Percentiles rank a stretch among this genome's conserved stretches.
phyloP scores from a whole-genome alignment of 2,113 vertebrate species.

The Odobenus rosmarus region DNA sequence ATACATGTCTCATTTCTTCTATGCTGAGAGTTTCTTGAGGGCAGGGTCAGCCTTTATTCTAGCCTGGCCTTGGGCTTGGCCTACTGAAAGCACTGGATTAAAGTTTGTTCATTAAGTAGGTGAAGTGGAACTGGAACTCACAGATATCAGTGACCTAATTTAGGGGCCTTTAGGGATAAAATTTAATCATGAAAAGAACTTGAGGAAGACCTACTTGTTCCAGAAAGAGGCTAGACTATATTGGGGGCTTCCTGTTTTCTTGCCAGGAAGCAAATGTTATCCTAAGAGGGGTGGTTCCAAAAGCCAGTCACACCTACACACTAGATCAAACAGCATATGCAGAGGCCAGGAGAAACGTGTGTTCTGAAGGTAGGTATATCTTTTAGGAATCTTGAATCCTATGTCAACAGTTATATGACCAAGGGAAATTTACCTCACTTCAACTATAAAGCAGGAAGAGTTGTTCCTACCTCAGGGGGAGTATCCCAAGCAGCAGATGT shows the following conservation, averaged over 20 bases:
- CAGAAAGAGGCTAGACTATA: constrained; percentile 52
- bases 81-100: background rate
- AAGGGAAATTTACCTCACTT: background rate
- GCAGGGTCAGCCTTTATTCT: background rate
- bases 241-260: constrained; percentile 41
- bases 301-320: background rate
- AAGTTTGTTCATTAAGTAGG: constrained; percentile 69
- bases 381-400: background rate
- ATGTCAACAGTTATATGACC: background rate
- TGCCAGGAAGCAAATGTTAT: constrained; percentile 44
- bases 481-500: background rate
- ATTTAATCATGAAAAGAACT: constrained; percentile 73
- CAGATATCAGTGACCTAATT: constrained; percentile 68
- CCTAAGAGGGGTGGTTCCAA: constrained; percentile 17
- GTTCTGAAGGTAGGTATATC: background rate
- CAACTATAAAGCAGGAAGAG: background rate
- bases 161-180: constrained; percentile 63
- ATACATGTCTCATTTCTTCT: background rate
- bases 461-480: background rate
- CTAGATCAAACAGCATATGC: background rate
- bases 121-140: constrained; percentile 68
- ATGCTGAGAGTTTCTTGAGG: background rate
- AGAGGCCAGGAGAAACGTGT: background rate
- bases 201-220: constrained; percentile 69
- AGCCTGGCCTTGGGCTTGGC: background rate